Evolutionary conservation across 1,140 invertebrate genomes (phyloP), one percentile per base, ranked within the genome.

Genomic region (Drosophila pachea): DNA sequence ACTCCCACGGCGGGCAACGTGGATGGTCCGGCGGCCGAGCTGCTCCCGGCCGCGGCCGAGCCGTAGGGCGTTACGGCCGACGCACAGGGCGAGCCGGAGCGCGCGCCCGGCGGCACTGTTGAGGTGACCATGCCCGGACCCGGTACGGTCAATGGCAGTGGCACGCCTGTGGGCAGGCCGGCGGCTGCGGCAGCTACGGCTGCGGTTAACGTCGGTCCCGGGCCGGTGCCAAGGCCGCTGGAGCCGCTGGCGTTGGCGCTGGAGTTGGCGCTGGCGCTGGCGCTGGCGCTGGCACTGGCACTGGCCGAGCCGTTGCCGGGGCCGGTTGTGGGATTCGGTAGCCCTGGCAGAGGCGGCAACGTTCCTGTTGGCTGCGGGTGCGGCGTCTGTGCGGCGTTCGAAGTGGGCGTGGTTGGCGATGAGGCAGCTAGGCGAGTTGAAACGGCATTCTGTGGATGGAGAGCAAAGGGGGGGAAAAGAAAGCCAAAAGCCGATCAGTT

Each of bases 51-150:
- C 0, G 56, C 36, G 2, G 83, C 76, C 4, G 49, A 35, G 16
- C 63, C 62, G 91, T 78, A 83, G 0, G 76, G 76, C 33, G 92
- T 89, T 73, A 91, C 74, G 76, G 89, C 86, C 76, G 89, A 74
- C 64, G 70, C 78, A 65, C 87, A 90, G 29, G 90, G 91, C 16
- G 90, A 90, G 76, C 90, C 90, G 81, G 90, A 90, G 75, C 90
- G 90, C 49, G 87, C 87, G 29, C 90, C 91, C 78, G 90, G 91
- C 56, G 90, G 90, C 84, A 91, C 90, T 86, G 90, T 88, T 31
- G 88, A 88, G 53, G 89, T 89, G 42, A 89, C 87, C 82, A 89
- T 87, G 36, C 49, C 73, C 59, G 72, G 16, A 38, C 68, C 73
- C 9, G 73, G 35, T 31, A 48, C 62, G 50, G 66, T 63, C 60